Evolutionary conservation across 2,113 vertebrate genomes (phyloP).

Genomic region (Poeciliopsis retropinna): DNA sequence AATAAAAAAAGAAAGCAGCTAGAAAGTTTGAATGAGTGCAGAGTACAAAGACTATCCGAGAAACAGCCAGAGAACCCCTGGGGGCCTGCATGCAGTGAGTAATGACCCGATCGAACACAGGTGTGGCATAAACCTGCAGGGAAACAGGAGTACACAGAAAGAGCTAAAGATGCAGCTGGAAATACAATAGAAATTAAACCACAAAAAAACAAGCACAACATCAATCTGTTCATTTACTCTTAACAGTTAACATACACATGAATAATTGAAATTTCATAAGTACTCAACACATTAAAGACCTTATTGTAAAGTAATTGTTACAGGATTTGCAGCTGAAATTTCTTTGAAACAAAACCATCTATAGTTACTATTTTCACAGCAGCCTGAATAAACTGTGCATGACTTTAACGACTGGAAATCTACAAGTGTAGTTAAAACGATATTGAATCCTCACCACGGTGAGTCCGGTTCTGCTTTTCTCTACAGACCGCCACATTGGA

Average conservation of each 20-base stretch:
- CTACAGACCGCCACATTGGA: slow-evolving; percentile 38
- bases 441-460: slow-evolving; percentile 17
- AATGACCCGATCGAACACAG: slow-evolving; percentile 11
- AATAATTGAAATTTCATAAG: background rate
- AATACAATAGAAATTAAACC: background rate
- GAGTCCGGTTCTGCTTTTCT: slow-evolving; percentile 18
- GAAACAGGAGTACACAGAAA: background rate
- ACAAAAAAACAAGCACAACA: background rate
- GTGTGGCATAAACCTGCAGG: slow-evolving; percentile 7
- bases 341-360: background rate
- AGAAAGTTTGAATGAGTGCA: background rate
- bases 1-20: background rate
- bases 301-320: background rate
- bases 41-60: slow-evolving; percentile 7
- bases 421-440: slow-evolving; percentile 27
- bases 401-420: slow-evolving; percentile 11
- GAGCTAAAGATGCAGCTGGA: background rate
- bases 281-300: background rate
- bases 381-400: slow-evolving; percentile 18
- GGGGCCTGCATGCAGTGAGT: background rate
- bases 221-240: background rate
- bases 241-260: background rate
- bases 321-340: background rate
- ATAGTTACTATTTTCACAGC: slow-evolving; percentile 12
- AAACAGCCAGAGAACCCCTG: background rate